Evolutionary conservation across 1,140 invertebrate genomes (phyloP).

Genomic region (Helicorthomorpha holstii): DNA sequence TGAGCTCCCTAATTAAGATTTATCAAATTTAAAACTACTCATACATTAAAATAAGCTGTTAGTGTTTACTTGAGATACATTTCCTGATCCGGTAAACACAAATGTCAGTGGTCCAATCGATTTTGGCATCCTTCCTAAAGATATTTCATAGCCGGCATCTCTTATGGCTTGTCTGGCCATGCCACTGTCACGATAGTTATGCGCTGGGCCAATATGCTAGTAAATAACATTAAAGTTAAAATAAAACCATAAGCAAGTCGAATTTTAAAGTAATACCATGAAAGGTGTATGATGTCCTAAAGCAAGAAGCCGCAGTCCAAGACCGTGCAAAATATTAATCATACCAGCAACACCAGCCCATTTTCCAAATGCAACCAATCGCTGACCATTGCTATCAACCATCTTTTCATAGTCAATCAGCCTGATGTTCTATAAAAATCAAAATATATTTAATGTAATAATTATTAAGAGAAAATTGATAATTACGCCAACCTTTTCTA

Average conservation of each 20-base stretch:
- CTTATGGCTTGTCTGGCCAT: constrained; percentile 93
- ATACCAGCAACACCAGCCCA: constrained; percentile 97
- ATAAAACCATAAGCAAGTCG: not conserved
- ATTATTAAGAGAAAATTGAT: no score
- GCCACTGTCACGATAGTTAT: constrained; percentile 93
- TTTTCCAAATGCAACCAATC: constrained; percentile 96
- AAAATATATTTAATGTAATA: not conserved
- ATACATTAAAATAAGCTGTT: not conserved
- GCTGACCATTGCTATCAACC: constrained; percentile 66
- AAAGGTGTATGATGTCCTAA: constrained; percentile 97
- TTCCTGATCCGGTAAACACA: constrained; percentile 86
- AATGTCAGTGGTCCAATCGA: constrained; percentile 95
- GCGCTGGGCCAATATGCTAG: constrained; percentile 92
- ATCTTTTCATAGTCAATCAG: constrained; percentile 96
- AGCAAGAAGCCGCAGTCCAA: constrained; percentile 82
- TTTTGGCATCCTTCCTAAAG: constrained; percentile 91
- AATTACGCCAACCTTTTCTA: constrained; percentile 57
- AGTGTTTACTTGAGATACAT: constrained; percentile 38
- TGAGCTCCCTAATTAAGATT: constrained; percentile 63
- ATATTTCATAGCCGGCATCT: constrained; percentile 96
- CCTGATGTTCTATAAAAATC: constrained; percentile 58
- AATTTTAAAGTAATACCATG: constrained; percentile 40
- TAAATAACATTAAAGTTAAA: constrained; percentile 10
- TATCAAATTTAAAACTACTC: not conserved
- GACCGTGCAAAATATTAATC: constrained; percentile 94